phyloP scores from a whole-genome alignment of 1,140 invertebrate species.

The Macrocentrus cingulum region DNA sequence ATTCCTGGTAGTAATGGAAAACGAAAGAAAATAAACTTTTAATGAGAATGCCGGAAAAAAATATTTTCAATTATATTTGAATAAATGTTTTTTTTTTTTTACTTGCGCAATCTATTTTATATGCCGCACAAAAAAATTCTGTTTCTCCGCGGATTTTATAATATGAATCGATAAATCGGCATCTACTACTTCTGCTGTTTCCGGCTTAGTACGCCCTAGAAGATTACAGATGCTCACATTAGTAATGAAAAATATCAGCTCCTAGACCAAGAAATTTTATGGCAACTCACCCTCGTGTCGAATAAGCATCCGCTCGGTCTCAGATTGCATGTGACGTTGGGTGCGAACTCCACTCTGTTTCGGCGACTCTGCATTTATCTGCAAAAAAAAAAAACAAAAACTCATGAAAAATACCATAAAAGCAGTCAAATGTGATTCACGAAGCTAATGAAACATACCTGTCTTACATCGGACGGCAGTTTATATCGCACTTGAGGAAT shows the following conservation, averaged over 20 bases:
- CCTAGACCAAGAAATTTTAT: too few species aligned
- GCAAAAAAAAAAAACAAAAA: neutral
- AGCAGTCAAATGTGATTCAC: neutral
- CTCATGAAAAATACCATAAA: neutral
- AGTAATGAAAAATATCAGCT: neutral
- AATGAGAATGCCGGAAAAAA: too few species aligned
- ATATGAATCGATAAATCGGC: constrained; percentile 10
- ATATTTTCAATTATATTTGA: too few species aligned
- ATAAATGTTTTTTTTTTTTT: too few species aligned
- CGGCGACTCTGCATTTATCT: neutral
- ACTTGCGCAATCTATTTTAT: too few species aligned
- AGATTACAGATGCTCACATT: neutral
- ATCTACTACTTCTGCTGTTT: neutral
- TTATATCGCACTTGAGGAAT: neutral
- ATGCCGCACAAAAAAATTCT: neutral
- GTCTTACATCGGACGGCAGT: neutral
- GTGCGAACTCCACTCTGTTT: neutral
- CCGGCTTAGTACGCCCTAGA: neutral
- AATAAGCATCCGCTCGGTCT: neutral
- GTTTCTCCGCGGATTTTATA: constrained; percentile 7
- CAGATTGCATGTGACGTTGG: neutral
- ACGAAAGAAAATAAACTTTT: too few species aligned
- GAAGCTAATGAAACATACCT: neutral
- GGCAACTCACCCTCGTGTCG: neutral
- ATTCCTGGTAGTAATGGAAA: too few species aligned